phyloP scores from a whole-genome alignment of 2,888 invertebrate species.

The Dicranocentrus wangi region DNA sequence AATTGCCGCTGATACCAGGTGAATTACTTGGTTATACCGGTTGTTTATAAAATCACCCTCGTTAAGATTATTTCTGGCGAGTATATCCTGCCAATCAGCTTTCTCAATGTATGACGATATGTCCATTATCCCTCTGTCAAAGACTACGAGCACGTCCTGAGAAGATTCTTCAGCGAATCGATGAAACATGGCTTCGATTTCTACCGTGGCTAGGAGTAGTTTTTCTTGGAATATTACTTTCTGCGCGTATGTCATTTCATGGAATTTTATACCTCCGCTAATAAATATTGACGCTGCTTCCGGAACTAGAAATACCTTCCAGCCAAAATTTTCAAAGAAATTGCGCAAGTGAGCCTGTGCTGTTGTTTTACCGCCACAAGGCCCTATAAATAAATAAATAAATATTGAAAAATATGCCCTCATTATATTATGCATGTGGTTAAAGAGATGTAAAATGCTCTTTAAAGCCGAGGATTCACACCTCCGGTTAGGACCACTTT shows the following conservation, averaged over 20 bases:
- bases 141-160: constrained; percentile 89
- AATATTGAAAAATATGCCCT: too few relatives aligned
- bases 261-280: constrained; percentile 97
- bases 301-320: constrained; percentile 99
- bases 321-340: constrained; percentile 98
- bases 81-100: constrained; percentile 91
- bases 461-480: constrained; percentile 74
- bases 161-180: constrained; percentile 80
- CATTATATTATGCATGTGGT: too few relatives aligned
- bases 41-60: constrained; percentile 92
- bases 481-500: constrained; percentile 91
- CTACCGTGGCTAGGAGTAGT: constrained; percentile 94
- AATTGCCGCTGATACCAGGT: constrained; percentile 93
- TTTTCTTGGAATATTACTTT: constrained; percentile 79
- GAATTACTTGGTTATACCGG: constrained; percentile 96
- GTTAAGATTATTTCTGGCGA: constrained; percentile 88
- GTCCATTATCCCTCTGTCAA: constrained; percentile 98
- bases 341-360: constrained; percentile 95
- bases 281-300: constrained; percentile 98
- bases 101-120: constrained; percentile 93
- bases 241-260: constrained; percentile 91
- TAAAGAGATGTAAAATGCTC: too few relatives aligned
- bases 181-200: constrained; percentile 96
- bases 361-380: constrained; percentile 97
- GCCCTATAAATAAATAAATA: constrained; percentile 14